Base-by-base conservation (phyloP, 1,140 invertebrate genomes). In the Drosophila mauritiana region DNA sequence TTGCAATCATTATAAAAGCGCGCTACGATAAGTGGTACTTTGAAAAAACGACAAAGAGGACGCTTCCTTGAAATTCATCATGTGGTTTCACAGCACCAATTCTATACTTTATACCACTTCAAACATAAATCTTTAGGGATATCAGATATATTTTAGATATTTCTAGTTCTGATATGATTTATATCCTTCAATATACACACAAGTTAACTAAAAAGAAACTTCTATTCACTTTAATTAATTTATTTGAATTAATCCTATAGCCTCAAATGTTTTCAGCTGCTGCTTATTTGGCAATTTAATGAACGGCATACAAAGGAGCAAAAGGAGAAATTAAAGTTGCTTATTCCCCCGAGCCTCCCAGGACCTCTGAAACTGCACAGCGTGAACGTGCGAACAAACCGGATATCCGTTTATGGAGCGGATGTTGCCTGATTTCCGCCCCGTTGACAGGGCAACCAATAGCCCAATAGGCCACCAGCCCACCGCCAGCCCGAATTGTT, bases 341-440 rank as follows among this genome's bases (percentile, higher is more conserved):
- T 64, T 65, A 43, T 45, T 34, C 34, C 64, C 51, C 31, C 6
- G 31, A 31, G 22, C 12, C 2, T 17, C 22, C n/a, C 42, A 25
- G 22, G 17, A 10, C 10, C 17, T 34, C 20, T 20, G 27, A 56
- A 51, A 55, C 54, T 62, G 57, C 53, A 69, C 70, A 79, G 83
- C 79, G 75, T 88, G 83, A 88, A 86, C 83, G 83, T 86, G 83
- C 79, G 83, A 86, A 86, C 82, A 65, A 76, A 79, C 83, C 83
- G 83, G 83, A 86, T 40, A 79, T 86, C 83, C 83, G 83, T 48
- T 86, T 82, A 88, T 86, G 83, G 67, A 88, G 54, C 83, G 83
- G 83, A 86, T 68, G 78, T 86, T 79, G 83, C 78, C 83, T 88
- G 83, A 88, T 88, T 81, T 86, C 83, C 83, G 84, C 70, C 75